Evolutionary conservation across 2,888 invertebrate genomes (phyloP).

Genomic region (Drosophila affinis): DNA sequence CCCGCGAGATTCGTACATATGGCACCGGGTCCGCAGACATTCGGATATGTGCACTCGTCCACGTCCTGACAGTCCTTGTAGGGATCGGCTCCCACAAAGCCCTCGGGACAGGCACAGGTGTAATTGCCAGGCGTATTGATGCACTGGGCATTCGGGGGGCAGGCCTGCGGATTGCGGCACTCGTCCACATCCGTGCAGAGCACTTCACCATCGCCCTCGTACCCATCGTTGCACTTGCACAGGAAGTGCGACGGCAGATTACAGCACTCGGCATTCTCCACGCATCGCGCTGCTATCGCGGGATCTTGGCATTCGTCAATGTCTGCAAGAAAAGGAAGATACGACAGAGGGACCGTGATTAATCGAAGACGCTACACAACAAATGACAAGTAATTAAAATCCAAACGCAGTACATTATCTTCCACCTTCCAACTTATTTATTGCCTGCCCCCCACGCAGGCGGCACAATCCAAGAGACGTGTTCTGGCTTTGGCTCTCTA

Average conservation of each 20-base stretch:
- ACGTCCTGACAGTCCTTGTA: conserved; percentile 91
- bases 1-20: conserved; percentile 92
- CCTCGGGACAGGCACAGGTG: conserved; percentile 92
- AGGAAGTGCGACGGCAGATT: conserved; percentile 97
- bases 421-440: conserved; percentile 19
- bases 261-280: conserved; percentile 96
- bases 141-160: conserved; percentile 92
- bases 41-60: conserved; percentile 90
- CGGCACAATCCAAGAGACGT: conserved; percentile 8
- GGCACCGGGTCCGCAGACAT: conserved; percentile 91
- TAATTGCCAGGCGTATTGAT: conserved; percentile 94
- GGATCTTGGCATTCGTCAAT: conserved; percentile 98
- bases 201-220: conserved; percentile 95
- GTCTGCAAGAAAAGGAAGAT: conserved; percentile 85
- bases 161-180: conserved; percentile 91
- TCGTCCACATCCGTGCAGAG: conserved; percentile 96
- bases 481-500: conserved; percentile 26
- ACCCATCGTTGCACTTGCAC: conserved; percentile 96
- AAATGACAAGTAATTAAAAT: conserved; percentile 58
- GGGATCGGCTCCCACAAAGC: conserved; percentile 91
- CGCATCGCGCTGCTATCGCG: conserved; percentile 92
- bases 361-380: conserved; percentile 53
- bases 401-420: conserved; percentile 28
- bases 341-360: conserved; percentile 47
- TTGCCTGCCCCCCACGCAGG: conserved; percentile 13